A percentile compares a stretch with the other conserved stretches of the same genome.
Conservation (phyloP, 2,888 invertebrate species). For the Pterostichus niger region DNA sequence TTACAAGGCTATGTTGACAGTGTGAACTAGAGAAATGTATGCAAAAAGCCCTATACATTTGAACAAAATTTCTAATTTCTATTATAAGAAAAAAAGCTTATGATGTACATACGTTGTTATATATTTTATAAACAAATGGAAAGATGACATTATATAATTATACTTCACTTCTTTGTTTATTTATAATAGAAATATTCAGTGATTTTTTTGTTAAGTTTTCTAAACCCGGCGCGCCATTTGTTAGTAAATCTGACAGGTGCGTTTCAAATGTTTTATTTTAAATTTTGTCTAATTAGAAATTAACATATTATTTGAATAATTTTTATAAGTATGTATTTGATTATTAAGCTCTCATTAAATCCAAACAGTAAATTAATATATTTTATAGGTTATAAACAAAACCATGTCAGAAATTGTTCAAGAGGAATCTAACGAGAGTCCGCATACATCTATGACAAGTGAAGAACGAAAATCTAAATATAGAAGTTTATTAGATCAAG, state of each 20-base stretch:
- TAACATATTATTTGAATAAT: background rate
- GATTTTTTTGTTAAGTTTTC: too few relatives aligned
- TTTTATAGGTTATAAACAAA: constrained; percentile 29
- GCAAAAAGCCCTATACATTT: too few relatives aligned
- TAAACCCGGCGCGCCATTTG: too few relatives aligned
- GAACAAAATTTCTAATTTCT: too few relatives aligned
- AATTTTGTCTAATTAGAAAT: background rate
- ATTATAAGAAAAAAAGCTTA: too few relatives aligned
- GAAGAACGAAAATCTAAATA: constrained; percentile 60
- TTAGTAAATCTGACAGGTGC: background rate
- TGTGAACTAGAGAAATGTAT: too few relatives aligned
- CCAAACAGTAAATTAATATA: background rate
- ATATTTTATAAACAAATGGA: background rate
- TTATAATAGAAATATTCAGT: too few relatives aligned
- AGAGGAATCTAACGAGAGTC: background rate
- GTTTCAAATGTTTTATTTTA: background rate
- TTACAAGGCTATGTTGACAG: constrained; percentile 40
- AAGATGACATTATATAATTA: too few relatives aligned
- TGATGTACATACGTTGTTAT: too few relatives aligned
- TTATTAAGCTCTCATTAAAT: background rate
- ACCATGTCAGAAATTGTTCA: background rate
- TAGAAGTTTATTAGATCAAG: constrained; percentile 56
- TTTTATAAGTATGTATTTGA: background rate
- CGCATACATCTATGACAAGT: constrained; percentile 24
- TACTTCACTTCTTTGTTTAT: too few relatives aligned